Evolutionary conservation across 2,797 vertebrate genomes (phyloP).

Genomic region (Bryconaethiops microstoma): DNA sequence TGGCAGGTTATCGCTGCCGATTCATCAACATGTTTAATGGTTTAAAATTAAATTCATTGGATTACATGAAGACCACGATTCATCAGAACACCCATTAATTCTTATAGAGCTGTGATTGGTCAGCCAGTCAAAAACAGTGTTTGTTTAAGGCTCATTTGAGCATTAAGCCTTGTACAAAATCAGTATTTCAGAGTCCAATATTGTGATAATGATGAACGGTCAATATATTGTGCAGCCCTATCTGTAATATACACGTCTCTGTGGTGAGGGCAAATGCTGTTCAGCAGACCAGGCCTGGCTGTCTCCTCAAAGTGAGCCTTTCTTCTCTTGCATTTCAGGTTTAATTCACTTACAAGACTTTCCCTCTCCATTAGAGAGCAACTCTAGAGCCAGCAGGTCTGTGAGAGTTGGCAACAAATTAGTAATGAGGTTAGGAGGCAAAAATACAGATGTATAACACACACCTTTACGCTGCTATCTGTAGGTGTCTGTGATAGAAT

Average conservation of each 20-base stretch:
- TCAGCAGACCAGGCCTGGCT: slow-evolving; percentile 8
- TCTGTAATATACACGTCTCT: neutral
- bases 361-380: slow-evolving; percentile 45
- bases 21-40: too few species aligned
- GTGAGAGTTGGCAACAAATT: neutral
- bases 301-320: slow-evolving; percentile 11
- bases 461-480: neutral
- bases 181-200: too few species aligned
- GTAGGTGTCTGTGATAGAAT: neutral
- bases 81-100: too few species aligned
- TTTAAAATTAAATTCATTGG: too few species aligned
- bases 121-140: too few species aligned
- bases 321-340: slow-evolving; percentile 12
- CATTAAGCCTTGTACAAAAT: too few species aligned
- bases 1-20: too few species aligned
- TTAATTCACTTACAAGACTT: slow-evolving; percentile 51
- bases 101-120: too few species aligned
- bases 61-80: too few species aligned
- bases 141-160: too few species aligned
- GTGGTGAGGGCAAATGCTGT: slow-evolving; percentile 6
- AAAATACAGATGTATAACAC: slow-evolving; percentile 16
- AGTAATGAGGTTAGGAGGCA: slow-evolving; percentile 43
- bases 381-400: slow-evolving; percentile 38
- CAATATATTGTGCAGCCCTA: too few species aligned
- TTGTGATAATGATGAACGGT: too few species aligned